Evolutionary conservation across 2,797 vertebrate species (phyloP), one percentile per base, ranked within the genome.

Genomic region (Muscicapa comitata): DNA sequence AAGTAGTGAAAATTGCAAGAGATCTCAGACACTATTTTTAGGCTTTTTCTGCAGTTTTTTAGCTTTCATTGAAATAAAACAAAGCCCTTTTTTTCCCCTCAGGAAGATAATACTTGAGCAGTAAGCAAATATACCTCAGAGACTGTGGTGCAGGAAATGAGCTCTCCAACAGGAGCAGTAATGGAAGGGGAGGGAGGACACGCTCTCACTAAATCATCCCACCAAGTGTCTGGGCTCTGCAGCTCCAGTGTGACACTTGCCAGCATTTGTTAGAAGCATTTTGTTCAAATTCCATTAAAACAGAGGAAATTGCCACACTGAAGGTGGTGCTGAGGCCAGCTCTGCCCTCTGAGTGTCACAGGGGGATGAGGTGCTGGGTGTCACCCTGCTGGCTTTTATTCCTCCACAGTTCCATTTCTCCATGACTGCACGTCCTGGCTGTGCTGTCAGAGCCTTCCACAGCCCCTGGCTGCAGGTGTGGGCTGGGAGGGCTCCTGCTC

Each of bases 31-130:
- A 9, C 76, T 92, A 33, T 90, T 94, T 95, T 95, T 88, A 86
- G 85, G 59, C 28, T 88, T 93, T 87, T 88, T 93, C 67, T 95
- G 79, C 85, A 67, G 29, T n/a, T 80, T 78, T 94, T 40, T 66
- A 85, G 50, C 65, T 94, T 94, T 92, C 50, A 58, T 70, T 94
- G 88, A 91, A 80, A 80, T 87, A 87, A 93, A 94, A 62, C 61
- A 86, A 75, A 95, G 57, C 28, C 29, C 80, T 85, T 57, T 63
- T 7, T 35, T 67, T 58, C 73, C 59, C 6, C 66, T 72, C 35
- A 17, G 62, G 88, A 91, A 91, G 72, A 31, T 87, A 55, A 85
- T 85, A 40, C 29, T 92, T 76, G 33, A 81, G 82, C 79, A 80
- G 59, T 93, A 96, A 95, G 76, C 92, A 92, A 72, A 89, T 62